Evolutionary conservation across 2,888 invertebrate species (phyloP).

Genomic region (Acanthosoma haemorrhoidale): DNA sequence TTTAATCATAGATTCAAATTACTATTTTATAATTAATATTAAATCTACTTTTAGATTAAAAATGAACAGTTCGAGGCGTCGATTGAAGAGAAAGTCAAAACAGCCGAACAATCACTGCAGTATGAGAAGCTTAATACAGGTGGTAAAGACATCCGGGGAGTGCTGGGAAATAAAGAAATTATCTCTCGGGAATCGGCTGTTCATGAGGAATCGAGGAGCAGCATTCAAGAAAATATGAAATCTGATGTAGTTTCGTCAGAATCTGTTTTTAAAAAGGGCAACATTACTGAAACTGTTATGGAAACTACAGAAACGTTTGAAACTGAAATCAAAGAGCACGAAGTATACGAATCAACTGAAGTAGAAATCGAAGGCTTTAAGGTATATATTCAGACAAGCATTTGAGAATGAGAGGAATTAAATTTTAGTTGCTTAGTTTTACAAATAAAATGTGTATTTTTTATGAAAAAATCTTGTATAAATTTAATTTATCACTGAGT

Average conservation of each 20-base stretch:
- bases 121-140: background rate
- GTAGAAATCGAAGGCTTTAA: slow-evolving; percentile 15
- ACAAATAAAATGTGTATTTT: background rate
- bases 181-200: background rate
- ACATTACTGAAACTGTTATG: slow-evolving; percentile 21
- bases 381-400: background rate
- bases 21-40: too few relatives aligned
- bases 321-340: slow-evolving; percentile 20
- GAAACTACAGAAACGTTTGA: slow-evolving; percentile 31
- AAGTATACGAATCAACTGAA: background rate
- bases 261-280: background rate
- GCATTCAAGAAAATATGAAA: background rate
- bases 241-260: background rate
- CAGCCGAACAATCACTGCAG: background rate
- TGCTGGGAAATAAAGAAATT: background rate
- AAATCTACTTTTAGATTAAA: too few relatives aligned
- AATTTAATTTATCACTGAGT: too few relatives aligned
- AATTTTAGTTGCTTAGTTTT: background rate
- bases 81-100: background rate
- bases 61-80: background rate
- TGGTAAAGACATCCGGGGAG: background rate
- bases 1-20: too few relatives aligned
- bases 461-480: background rate
- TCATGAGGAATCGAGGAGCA: background rate
- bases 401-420: background rate